These are phyloP conservation scores for Xenotilapia flavipinnis DNA, from an alignment of 2,113 vertebrate genomes.

Conservation along the genomic window DNA sequence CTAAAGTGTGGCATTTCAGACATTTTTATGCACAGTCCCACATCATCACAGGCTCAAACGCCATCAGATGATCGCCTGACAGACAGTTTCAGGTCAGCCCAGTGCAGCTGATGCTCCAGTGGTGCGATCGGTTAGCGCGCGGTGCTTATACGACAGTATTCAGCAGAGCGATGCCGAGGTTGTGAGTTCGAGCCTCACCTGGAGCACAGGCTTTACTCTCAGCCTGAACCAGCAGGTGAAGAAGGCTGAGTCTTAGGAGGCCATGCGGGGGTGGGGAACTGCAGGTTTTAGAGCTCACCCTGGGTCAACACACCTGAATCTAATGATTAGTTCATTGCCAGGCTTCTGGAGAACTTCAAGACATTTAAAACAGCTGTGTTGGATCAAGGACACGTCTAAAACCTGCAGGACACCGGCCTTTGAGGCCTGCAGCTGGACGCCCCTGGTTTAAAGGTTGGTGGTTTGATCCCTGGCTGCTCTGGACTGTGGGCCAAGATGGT, in stretches of 20 bases:
- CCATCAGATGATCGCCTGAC: not conserved
- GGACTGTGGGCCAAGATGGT: not conserved
- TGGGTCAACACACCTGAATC: not conserved
- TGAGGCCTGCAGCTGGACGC: accelerated
- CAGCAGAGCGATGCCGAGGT: not conserved
- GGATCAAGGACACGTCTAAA: not conserved
- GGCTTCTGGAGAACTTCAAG: not conserved
- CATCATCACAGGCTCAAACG: not conserved
- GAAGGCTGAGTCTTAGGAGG: not conserved
- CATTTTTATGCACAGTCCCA: accelerated
- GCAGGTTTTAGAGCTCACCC: not conserved
- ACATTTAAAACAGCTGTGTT: not conserved
- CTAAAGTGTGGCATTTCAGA: not conserved
- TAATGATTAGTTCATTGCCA: not conserved
- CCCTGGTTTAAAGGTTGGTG: accelerated
- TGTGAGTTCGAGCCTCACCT: slow-evolving; percentile 30
- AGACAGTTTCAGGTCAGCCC: not conserved
- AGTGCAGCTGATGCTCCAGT: slow-evolving; percentile 80
- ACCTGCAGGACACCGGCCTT: accelerated
- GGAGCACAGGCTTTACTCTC: not conserved
- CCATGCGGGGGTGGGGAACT: accelerated
- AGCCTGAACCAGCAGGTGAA: not conserved
- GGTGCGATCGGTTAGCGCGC: slow-evolving; percentile 99
- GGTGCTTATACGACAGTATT: slow-evolving; percentile 86
- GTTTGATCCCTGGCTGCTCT: not conserved